phyloP scores from a whole-genome alignment of 2,888 invertebrate species.

The Limnephilus lunatus region DNA sequence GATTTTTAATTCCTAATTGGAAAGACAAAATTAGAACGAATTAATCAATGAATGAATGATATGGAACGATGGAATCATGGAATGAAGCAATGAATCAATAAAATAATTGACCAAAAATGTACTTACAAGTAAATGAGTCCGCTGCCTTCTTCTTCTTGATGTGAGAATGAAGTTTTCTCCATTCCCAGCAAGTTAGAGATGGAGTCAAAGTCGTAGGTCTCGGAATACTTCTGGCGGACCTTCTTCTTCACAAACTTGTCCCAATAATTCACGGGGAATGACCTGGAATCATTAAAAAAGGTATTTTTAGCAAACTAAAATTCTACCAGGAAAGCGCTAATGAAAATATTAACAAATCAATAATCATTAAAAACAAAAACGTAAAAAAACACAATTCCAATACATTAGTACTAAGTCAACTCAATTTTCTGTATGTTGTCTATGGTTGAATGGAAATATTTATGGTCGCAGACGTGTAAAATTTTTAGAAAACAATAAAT shows the following conservation, averaged over 20 bases:
- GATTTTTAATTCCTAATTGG: too few relatives aligned
- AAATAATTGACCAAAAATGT: neutral
- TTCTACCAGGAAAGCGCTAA: neutral
- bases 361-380: too few relatives aligned
- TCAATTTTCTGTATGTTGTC: too few relatives aligned
- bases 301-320: neutral
- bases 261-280: constrained; percentile 99
- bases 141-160: constrained; percentile 88
- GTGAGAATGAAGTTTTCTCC: constrained; percentile 94
- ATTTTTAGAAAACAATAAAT: too few relatives aligned
- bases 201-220: constrained; percentile 97
- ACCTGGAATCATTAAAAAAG: constrained; percentile 78
- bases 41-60: too few relatives aligned
- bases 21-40: too few relatives aligned
- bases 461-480: too few relatives aligned
- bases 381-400: too few relatives aligned
- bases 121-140: constrained; percentile 88
- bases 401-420: too few relatives aligned
- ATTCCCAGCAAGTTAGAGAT: constrained; percentile 97
- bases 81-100: neutral
- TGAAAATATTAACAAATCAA: neutral
- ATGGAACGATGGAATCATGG: neutral
- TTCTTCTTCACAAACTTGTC: constrained; percentile 99
- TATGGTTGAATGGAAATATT: too few relatives aligned
- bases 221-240: constrained; percentile 96